Evolutionary conservation across 2,797 vertebrate genomes (phyloP).

Genomic region (Falco columbarius): DNA sequence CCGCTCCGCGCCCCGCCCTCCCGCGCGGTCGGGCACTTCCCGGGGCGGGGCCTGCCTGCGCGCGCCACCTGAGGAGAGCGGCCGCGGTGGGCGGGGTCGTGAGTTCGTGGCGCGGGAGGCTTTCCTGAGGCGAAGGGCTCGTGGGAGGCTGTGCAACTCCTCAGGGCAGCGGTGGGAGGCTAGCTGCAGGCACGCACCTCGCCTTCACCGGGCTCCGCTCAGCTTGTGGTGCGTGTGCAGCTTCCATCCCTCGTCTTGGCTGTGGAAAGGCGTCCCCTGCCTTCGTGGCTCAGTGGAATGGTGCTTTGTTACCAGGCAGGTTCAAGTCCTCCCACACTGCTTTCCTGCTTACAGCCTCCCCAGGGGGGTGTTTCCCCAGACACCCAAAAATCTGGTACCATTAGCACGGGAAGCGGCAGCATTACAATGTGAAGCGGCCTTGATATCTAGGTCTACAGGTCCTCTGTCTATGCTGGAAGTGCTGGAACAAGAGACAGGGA

Average conservation of each 20-base stretch:
- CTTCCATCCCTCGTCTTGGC: background rate
- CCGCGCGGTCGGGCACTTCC: accelerated
- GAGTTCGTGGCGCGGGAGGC: accelerated
- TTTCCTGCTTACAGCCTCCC: background rate
- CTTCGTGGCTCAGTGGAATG: accelerated
- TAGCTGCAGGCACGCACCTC: accelerated
- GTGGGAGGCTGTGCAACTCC: no score
- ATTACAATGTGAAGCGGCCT: background rate
- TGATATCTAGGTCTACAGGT: accelerated
- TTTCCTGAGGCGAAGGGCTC: accelerated
- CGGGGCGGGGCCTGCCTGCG: background rate
- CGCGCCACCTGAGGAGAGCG: background rate
- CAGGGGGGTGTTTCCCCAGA: background rate
- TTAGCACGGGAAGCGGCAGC: background rate
- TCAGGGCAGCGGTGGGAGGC: background rate
- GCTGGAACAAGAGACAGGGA: accelerated
- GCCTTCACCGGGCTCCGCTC: background rate
- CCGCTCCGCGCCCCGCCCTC: accelerated
- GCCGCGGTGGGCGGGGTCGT: accelerated
- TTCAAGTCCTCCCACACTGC: background rate
- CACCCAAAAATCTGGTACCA: accelerated
- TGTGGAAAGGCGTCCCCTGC: background rate
- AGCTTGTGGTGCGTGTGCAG: background rate
- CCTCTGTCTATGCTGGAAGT: accelerated
- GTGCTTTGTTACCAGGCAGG: background rate